phyloP scores from a whole-genome alignment of 2,888 invertebrate species.

The Pseudococcus jackbeardsleyi region DNA sequence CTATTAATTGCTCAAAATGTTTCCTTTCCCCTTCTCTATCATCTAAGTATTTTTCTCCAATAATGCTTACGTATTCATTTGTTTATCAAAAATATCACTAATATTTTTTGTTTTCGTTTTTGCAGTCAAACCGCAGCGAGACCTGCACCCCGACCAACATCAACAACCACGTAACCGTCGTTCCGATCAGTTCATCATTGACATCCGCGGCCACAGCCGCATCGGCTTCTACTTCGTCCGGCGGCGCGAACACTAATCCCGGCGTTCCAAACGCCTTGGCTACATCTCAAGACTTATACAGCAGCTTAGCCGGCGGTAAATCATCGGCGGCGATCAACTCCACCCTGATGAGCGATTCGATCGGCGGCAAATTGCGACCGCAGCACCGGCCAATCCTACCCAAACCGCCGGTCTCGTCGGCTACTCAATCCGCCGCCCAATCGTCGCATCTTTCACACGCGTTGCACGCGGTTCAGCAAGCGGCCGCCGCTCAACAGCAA shows the following conservation, averaged over 20 bases:
- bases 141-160: slow-evolving; percentile 27
- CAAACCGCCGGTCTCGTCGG: slow-evolving; percentile 69
- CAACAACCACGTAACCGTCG: slow-evolving; percentile 55
- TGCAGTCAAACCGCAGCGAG: slow-evolving; percentile 45
- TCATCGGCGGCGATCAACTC: background rate
- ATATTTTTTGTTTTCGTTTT: background rate
- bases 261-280: background rate
- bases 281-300: slow-evolving; percentile 23
- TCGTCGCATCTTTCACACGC: background rate
- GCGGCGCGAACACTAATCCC: background rate
- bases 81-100: no score
- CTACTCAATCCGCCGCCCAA: background rate
- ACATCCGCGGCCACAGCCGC: background rate
- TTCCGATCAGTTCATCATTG: slow-evolving; percentile 24
- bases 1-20: no score
- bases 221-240: background rate
- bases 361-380: background rate
- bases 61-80: no score
- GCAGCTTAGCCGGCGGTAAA: background rate
- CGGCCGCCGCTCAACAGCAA: slow-evolving; percentile 3
- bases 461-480: background rate
- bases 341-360: background rate
- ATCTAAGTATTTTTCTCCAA: no score
- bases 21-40: no score
- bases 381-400: slow-evolving; percentile 71